Percentiles rank a stretch among this genome's conserved stretches.
These are phyloP conservation scores for Falco peregrinus DNA, from an alignment of 2,797 vertebrate species.

Conservation along the genomic window DNA sequence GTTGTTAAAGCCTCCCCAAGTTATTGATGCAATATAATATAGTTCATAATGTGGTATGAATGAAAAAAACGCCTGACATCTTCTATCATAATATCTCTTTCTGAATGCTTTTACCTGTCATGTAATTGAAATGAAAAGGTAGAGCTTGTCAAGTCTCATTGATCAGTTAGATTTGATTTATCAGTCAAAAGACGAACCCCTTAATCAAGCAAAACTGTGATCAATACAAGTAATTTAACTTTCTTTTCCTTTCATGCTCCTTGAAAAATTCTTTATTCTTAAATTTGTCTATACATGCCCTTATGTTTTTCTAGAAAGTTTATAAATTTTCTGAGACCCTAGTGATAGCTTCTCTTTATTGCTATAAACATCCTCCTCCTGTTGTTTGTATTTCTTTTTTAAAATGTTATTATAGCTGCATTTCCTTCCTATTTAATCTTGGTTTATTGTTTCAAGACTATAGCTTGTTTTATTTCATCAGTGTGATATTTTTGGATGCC, in stretches of 20 bases:
- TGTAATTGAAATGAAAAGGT: neutral
- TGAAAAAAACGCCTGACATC: neutral
- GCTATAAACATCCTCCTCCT: neutral
- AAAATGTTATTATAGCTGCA: neutral
- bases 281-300: neutral
- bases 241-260: neutral
- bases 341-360: neutral
- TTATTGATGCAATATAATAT: neutral
- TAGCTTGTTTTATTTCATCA: neutral
- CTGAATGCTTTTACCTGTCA: neutral
- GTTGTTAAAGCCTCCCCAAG: neutral
- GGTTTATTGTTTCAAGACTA: neutral
- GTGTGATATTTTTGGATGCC: neutral
- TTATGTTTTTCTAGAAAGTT: neutral
- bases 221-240: neutral
- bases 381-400: neutral
- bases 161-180: neutral
- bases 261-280: neutral
- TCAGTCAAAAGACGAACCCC: neutral
- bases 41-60: neutral
- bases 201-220: neutral
- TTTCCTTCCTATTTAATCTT: neutral
- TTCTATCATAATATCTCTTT: neutral
- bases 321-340: neutral
- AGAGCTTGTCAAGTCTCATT: neutral